A percentile compares a stretch with the other conserved stretches of the same genome.
phyloP scores from a whole-genome alignment of 2,113 vertebrate genomes.

The Macquaria australasica region DNA sequence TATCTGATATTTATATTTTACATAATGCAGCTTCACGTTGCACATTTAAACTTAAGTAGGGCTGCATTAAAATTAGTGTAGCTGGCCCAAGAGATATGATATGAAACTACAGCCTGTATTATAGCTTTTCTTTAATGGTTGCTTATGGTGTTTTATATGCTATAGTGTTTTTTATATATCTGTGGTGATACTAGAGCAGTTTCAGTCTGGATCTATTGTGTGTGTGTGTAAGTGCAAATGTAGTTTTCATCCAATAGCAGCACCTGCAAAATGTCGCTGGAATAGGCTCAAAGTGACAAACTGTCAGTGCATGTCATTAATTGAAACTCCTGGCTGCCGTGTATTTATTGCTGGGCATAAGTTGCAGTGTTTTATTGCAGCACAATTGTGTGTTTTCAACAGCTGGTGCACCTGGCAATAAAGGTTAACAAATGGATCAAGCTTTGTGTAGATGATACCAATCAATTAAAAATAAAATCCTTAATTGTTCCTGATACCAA shows the following conservation, averaged over 20 bases:
- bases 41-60: neutral
- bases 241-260: constrained; percentile 1
- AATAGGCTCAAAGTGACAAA: neutral
- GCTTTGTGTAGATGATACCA: neutral
- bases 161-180: constrained; percentile 3
- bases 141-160: neutral
- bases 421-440: neutral
- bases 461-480: constrained; percentile 30
- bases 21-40: constrained; percentile 9
- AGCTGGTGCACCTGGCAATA: neutral
- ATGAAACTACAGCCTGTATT: neutral
- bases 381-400: neutral
- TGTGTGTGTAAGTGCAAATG: neutral
- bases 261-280: neutral
- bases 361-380: neutral
- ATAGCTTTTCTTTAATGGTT: neutral
- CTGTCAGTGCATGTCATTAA: neutral
- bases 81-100: neutral
- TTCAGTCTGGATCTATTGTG: neutral
- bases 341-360: neutral
- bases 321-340: neutral
- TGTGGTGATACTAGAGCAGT: neutral
- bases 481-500: neutral
- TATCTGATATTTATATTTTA: constrained; percentile 32
- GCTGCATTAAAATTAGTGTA: constrained; percentile 11